Percentiles rank a stretch among this genome's conserved stretches.
Evolutionary conservation across 2,113 vertebrate species (phyloP).

Genomic region (Myotis yumanensis): DNA sequence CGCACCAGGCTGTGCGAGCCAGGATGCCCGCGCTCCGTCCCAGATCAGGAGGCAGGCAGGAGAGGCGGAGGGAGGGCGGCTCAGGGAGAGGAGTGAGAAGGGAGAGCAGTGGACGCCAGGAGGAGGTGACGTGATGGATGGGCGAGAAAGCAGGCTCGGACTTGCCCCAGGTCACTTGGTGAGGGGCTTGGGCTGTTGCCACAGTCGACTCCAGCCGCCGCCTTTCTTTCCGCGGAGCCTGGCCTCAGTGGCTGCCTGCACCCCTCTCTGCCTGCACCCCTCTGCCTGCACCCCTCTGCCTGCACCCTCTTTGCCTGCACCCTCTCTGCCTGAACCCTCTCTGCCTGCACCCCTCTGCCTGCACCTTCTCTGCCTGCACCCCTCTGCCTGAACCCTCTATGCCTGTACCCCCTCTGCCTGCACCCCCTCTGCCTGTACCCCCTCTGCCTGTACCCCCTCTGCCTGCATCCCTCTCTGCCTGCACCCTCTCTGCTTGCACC

Average conservation of each 20-base stretch:
- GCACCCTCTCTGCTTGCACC: too few species aligned
- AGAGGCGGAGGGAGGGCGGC: neutral
- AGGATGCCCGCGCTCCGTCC: accelerated
- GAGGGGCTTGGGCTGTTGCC: neutral
- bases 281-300: too few species aligned
- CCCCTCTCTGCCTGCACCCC: too few species aligned
- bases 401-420: too few species aligned
- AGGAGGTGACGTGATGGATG: neutral
- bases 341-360: neutral
- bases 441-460: neutral
- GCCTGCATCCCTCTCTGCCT: too few species aligned
- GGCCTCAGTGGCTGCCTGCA: neutral
- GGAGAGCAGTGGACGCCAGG: neutral
- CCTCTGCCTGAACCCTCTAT: too few species aligned
- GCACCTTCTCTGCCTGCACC: neutral
- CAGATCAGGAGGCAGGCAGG: neutral
- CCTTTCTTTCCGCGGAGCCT: neutral
- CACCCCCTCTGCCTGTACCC: too few species aligned
- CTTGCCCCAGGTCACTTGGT: neutral
- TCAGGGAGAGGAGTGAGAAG: neutral
- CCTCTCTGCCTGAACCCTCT: accelerated
- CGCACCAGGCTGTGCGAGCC: neutral
- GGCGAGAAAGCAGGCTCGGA: neutral
- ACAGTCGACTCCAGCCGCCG: neutral
- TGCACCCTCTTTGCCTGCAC: too few species aligned